Conservation (phyloP, 2,797 vertebrate species). For the Sebastes hubbsi region DNA sequence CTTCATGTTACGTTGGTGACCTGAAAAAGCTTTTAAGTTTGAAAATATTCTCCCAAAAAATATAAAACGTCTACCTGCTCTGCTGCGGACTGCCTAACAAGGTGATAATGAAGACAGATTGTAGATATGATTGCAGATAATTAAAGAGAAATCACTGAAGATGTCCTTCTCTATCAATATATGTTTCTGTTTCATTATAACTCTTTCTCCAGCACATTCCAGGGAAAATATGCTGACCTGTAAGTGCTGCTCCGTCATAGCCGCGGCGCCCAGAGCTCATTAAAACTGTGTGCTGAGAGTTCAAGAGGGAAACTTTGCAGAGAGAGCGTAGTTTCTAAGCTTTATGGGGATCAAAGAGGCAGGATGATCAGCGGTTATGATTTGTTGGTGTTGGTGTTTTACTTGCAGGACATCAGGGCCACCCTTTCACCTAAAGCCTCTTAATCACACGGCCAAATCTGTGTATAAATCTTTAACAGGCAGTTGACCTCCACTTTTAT, state of each 20-base stretch:
- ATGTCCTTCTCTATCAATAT: not conserved
- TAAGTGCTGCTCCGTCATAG: conserved; percentile 13
- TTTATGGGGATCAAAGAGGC: conserved; percentile 4
- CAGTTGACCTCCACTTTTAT: not conserved
- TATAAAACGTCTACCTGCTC: not conserved
- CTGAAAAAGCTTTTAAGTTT: not conserved
- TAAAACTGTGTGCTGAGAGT: conserved; percentile 21
- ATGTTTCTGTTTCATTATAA: not conserved
- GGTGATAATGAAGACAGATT: conserved; percentile 21
- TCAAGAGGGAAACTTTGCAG: conserved; percentile 3
- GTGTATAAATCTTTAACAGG: not conserved
- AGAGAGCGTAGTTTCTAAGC: not conserved
- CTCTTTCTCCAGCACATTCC: not conserved
- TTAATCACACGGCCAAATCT: not conserved
- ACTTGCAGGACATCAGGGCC: not conserved
- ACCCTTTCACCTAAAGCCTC: not conserved
- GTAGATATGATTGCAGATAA: not conserved
- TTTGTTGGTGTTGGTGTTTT: not conserved
- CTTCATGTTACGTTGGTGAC: not conserved
- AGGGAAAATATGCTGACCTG: conserved; percentile 17
- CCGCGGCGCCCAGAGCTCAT: conserved; percentile 27
- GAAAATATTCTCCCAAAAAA: not conserved
- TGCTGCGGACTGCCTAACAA: not conserved
- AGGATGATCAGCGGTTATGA: not conserved
- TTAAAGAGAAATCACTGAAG: conserved; percentile 24